Evolutionary conservation across 2,113 vertebrate species (phyloP), one percentile per base, ranked within the genome.

Genomic region (Poecile atricapillus): DNA sequence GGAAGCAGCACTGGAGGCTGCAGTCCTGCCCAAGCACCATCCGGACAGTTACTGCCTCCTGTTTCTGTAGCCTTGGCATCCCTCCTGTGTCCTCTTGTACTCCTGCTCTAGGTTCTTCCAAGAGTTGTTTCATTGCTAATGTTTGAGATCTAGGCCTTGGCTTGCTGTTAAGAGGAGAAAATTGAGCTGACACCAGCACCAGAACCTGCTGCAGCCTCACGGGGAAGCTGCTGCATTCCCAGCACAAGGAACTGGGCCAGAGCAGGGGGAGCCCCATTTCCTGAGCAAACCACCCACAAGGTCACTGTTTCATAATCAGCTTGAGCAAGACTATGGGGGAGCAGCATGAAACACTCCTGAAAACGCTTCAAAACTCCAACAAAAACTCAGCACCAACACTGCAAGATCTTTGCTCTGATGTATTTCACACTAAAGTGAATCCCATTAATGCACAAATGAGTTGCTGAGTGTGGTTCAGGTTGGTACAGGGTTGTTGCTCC

Each of bases 161-260:
- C 56, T 2, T 22, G 41, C 33, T 37, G 52, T 63, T 25, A 46
- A 43, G 69, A 59, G 62, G 74, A 92, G 83, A 89, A 88, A 94
- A 95, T 68, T 25, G 74, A 89, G 92, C 93, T 95, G 94, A 87
- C 70, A 89, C 4, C 83, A 84, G 89, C 89, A 74, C 3, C 76
- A 52, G 86, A 74, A 83, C 23, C 47, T 79, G 77, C 92, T 87
- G 94, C 90, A 96, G 93, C 65, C 88, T 68, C 21, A 8, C 0
- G 4, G 64, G 71, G 76, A 91, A 83, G 56, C 44, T 64, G 88
- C 93, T 88, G 89, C 30, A 47, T 53, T n/a, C n/a, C n/a, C n/a
- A n/a, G 75, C 5, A 8, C 89, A 65, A 44, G 53, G 90, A 58
- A 7, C n/a, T 6, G 15, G 89, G 94, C 87, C 96, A 88, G 87